Evolutionary conservation across 2,113 vertebrate genomes (phyloP).

Genomic region (Ranitomeya variabilis): DNA sequence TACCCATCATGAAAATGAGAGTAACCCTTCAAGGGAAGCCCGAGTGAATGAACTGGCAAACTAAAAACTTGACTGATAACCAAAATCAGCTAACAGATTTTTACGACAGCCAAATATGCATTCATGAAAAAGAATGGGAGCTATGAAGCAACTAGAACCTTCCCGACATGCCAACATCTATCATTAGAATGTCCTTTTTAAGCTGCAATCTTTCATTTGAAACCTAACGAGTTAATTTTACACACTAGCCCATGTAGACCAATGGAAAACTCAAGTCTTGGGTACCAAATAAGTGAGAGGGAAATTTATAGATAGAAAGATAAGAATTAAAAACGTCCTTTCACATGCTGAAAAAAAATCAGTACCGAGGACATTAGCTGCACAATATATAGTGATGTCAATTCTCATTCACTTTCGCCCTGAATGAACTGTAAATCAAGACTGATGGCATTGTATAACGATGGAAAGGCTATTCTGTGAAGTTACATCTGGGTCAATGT

Average conservation of each 20-base stretch:
- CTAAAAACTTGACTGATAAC: no score
- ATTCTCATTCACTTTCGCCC: background rate
- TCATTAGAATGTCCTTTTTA: background rate
- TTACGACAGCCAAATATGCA: no score
- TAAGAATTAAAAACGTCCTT: background rate
- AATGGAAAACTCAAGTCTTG: background rate
- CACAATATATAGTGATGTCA: background rate
- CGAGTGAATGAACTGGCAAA: no score
- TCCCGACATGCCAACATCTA: no score
- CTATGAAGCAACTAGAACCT: no score
- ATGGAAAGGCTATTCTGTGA: background rate
- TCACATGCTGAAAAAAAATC: background rate
- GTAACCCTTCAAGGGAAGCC: no score
- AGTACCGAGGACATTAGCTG: background rate
- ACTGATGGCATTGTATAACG: background rate
- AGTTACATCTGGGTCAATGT: background rate
- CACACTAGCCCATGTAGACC: background rate
- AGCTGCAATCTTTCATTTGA: background rate
- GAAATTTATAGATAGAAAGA: background rate
- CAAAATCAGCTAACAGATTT: no score
- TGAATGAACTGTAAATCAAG: background rate
- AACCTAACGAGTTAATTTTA: background rate
- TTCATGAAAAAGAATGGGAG: no score
- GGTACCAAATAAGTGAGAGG: background rate
- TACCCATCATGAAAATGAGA: no score